phyloP scores from a whole-genome alignment of 2,797 vertebrate species.

The Smutsia temminckii region DNA sequence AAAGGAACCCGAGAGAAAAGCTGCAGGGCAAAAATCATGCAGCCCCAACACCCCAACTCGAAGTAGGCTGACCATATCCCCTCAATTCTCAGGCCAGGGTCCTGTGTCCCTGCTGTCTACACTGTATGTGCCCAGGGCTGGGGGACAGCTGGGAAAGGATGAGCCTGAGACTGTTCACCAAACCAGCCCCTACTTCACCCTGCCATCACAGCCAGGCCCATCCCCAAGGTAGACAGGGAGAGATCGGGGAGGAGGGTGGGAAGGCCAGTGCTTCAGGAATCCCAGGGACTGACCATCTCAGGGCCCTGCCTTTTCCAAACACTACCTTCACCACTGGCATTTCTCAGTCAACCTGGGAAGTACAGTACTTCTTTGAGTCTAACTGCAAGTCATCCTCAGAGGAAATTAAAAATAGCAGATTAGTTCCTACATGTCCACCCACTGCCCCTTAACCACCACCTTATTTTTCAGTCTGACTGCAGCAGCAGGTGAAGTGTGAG shows the following conservation, averaged over 20 bases:
- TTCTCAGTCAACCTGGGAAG: slow-evolving; percentile 52
- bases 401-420: slow-evolving; percentile 65
- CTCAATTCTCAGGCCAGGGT: not conserved
- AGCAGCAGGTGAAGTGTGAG: not conserved
- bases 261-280: not conserved
- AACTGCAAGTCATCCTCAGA: slow-evolving; percentile 66
- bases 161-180: not conserved
- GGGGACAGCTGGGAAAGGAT: not conserved
- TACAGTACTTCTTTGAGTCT: slow-evolving; percentile 78
- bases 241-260: not conserved
- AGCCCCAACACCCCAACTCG: slow-evolving; percentile 52
- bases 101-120: not conserved
- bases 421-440: not conserved
- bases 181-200: not conserved
- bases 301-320: slow-evolving; percentile 48
- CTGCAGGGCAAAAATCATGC: slow-evolving; percentile 69
- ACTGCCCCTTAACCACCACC: not conserved
- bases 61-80: not conserved
- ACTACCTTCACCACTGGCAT: slow-evolving; percentile 53
- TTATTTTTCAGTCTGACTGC: slow-evolving; percentile 57
- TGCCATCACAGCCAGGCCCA: not conserved
- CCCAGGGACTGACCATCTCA: not conserved
- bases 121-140: not conserved
- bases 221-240: not conserved
- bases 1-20: slow-evolving; percentile 13